Base-by-base conservation (phyloP, 2,888 invertebrate genomes). In the Tenthredo mesomela region DNA sequence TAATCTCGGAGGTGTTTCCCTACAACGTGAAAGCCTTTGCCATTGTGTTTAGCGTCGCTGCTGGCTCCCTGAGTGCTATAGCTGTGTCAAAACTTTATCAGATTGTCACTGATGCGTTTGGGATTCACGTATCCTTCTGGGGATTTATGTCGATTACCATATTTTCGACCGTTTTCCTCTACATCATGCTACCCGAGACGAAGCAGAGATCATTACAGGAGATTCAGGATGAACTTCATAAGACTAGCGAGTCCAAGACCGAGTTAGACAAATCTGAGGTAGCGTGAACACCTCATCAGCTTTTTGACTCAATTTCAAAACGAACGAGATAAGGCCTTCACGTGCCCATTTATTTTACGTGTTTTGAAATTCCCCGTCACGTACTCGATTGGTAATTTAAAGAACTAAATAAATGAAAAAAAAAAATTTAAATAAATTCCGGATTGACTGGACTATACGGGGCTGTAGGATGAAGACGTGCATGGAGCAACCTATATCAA, bases 131-230 rank as follows among this genome's bases (percentile, higher is more conserved):
- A 10, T n/a, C 87, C 3, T 89, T 89, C 67, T 87, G 86, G 25
- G 10, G 0, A 1, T 87, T 88, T 25, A 86, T 77, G 18, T 0
- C 2, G 0, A 7, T 71, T 7, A 86, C 86, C 1, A 5, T 87
- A 9, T 0, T 67, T 7, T 5, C 86, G 6, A 33, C 77, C 0
- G 21, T 84, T 12, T 9, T 75, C 4, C 50, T 84, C 9, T 82
- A 77, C 9, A 29, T 88, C 0, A 3, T 25, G 2, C 37, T 89
- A 47, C 89, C 89, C 5, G 89, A 89, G 80, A 89, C 89, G 0
- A 86, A 86, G 33, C 75, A 21, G 0, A 86, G 85, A 21, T 80
- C 89, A 3, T 87, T 89, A n/a, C 9, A 21, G 10, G 82, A 86
- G 0, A 89, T 89, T 71, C 89, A n/a, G n/a, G n/a, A n/a, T n/a